phyloP scores from a whole-genome alignment of 2,888 invertebrate species.

The Drosophila neoperkinsi region DNA sequence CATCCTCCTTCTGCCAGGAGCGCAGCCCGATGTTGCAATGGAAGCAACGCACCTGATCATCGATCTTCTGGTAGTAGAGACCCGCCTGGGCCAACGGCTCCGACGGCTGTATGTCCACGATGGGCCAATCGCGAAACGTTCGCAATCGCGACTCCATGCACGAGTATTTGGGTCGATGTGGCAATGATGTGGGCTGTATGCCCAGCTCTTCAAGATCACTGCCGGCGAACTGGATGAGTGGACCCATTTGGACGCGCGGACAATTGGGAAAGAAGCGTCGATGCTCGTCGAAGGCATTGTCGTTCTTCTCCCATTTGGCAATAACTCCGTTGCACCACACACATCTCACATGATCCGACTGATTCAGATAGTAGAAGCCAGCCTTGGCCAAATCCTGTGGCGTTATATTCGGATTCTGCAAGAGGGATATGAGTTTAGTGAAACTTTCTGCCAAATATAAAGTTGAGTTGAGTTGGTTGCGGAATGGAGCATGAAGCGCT shows the following conservation, averaged over 20 bases:
- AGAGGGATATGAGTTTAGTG: slow-evolving; percentile 4
- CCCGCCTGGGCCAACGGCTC: slow-evolving; percentile 93
- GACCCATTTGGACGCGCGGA: slow-evolving; percentile 86
- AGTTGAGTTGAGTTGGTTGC: neutral
- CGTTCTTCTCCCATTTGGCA: slow-evolving; percentile 92
- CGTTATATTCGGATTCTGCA: slow-evolving; percentile 86
- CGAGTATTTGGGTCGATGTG: slow-evolving; percentile 89
- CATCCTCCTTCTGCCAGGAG: slow-evolving; percentile 95
- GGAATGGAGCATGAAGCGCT: neutral
- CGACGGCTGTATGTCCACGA: slow-evolving; percentile 90
- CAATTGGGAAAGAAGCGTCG: slow-evolving; percentile 92
- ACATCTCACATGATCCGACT: slow-evolving; percentile 91
- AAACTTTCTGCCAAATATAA: neutral
- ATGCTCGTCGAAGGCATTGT: slow-evolving; percentile 93
- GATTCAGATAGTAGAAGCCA: slow-evolving; percentile 93
- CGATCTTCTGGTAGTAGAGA: slow-evolving; percentile 92
- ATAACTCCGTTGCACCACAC: slow-evolving; percentile 92
- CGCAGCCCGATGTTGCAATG: slow-evolving; percentile 97
- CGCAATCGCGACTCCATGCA: slow-evolving; percentile 89
- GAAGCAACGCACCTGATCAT: slow-evolving; percentile 93
- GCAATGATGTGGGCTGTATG: slow-evolving; percentile 85
- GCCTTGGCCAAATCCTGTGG: slow-evolving; percentile 91
- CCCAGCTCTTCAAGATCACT: slow-evolving; percentile 87
- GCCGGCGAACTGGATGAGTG: slow-evolving; percentile 84
- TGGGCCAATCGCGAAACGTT: slow-evolving; percentile 92